phyloP scores from a whole-genome alignment of 2,888 invertebrate genomes.

The Aleiodes alternator region DNA sequence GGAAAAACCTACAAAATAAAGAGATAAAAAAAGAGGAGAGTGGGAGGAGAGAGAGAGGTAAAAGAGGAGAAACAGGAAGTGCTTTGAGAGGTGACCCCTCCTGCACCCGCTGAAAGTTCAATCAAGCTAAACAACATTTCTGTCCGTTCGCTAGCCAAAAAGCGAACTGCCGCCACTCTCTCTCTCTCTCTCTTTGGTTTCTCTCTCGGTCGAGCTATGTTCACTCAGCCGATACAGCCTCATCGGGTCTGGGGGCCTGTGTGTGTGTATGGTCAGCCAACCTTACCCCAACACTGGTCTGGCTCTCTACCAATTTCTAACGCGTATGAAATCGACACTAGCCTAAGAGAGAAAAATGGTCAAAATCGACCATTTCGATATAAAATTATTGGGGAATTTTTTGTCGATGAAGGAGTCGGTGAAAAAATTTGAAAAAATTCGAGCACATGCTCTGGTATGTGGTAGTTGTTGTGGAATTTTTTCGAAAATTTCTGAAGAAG shows the following conservation, averaged over 20 bases:
- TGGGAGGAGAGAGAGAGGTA: too few relatives aligned
- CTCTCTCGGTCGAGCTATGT: constrained; percentile 34
- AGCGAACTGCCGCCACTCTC: constrained; percentile 61
- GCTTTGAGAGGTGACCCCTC: constrained; percentile 64
- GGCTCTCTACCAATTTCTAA: constrained; percentile 70
- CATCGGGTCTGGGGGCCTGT: constrained; percentile 51
- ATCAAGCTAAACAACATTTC: constrained; percentile 73
- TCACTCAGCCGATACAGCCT: constrained; percentile 41
- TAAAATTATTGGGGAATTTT: too few relatives aligned
- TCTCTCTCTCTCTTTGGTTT: constrained; percentile 28
- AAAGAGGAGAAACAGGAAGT: constrained; percentile 34
- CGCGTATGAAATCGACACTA: constrained; percentile 68
- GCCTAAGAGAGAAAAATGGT: background rate
- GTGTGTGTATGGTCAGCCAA: constrained; percentile 59
- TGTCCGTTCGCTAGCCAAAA: constrained; percentile 69
- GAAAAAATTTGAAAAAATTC: too few relatives aligned
- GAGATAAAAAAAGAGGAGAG: constrained; percentile 37
- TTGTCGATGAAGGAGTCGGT: too few relatives aligned
- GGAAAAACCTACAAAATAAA: constrained; percentile 17
- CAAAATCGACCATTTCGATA: too few relatives aligned
- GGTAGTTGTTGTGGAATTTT: too few relatives aligned
- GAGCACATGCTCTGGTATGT: too few relatives aligned
- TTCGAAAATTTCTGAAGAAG: too few relatives aligned
- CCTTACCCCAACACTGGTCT: constrained; percentile 66
- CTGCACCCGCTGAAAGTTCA: constrained; percentile 64